phyloP scores from a whole-genome alignment of 2,888 invertebrate genomes.

The Nasonovia ribisnigri region DNA sequence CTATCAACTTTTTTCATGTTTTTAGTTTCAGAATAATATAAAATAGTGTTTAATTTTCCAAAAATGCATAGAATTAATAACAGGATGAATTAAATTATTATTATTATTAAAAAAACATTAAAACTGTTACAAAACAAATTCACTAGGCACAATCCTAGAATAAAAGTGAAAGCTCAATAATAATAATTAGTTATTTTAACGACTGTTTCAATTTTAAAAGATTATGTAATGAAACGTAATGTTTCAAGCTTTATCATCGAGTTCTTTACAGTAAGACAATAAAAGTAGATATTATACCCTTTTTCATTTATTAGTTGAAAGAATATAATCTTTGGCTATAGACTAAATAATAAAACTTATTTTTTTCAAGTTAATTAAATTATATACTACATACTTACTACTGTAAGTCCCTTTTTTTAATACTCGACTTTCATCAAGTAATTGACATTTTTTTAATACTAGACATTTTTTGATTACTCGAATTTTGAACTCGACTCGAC shows the following conservation, averaged over 20 bases:
- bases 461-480: too few relatives aligned
- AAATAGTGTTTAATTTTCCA: not conserved
- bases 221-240: not conserved
- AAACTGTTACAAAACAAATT: not conserved
- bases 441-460: too few relatives aligned
- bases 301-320: not conserved
- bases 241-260: not conserved
- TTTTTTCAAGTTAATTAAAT: not conserved
- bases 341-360: not conserved
- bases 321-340: not conserved
- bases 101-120: not conserved
- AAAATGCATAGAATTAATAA: not conserved
- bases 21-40: not conserved
- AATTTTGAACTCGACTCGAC: too few relatives aligned
- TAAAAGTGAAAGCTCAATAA: not conserved
- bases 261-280: not conserved
- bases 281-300: not conserved
- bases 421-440: too few relatives aligned
- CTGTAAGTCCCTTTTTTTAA: too few relatives aligned
- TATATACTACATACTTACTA: too few relatives aligned
- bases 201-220: not conserved
- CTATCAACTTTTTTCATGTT: not conserved
- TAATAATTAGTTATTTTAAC: not conserved
- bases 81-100: not conserved
- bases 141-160: not conserved